Conservation (phyloP, 2,888 invertebrate species). For the Drosophila merina region DNA sequence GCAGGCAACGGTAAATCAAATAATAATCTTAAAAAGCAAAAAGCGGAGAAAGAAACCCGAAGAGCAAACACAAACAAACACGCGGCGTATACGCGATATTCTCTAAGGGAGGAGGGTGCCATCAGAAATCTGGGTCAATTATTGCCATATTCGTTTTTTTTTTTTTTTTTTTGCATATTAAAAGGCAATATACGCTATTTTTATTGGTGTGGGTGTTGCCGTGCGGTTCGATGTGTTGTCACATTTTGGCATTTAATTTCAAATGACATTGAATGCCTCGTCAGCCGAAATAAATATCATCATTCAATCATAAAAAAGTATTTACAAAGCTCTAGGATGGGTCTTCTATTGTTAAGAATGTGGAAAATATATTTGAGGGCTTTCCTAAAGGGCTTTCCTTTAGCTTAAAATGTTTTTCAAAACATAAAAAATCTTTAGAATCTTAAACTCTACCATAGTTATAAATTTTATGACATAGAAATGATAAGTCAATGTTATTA, state of each 20-base stretch:
- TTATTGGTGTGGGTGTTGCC: constrained; percentile 9
- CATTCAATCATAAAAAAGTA: neutral
- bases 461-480: no score
- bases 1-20: constrained; percentile 40
- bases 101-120: constrained; percentile 17
- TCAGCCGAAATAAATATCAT: constrained; percentile 16
- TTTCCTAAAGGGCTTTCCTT: no score
- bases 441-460: no score
- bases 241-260: constrained; percentile 68
- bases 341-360: neutral
- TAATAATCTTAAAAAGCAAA: constrained; percentile 37
- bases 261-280: constrained; percentile 62
- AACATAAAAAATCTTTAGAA: no score
- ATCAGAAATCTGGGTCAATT: constrained; percentile 82
- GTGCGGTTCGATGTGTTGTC: constrained; percentile 47
- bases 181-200: constrained; percentile 29
- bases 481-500: no score
- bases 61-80: constrained; percentile 25
- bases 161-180: constrained; percentile 56
- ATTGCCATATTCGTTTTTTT: constrained; percentile 59
- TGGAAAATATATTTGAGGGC: neutral
- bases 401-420: no score
- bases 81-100: constrained; percentile 31
- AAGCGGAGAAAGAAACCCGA: constrained; percentile 3
- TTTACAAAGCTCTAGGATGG: constrained; percentile 5